Evolutionary conservation across 2,888 invertebrate genomes (phyloP).

Genomic region (Caenorhabditis uteleia): DNA sequence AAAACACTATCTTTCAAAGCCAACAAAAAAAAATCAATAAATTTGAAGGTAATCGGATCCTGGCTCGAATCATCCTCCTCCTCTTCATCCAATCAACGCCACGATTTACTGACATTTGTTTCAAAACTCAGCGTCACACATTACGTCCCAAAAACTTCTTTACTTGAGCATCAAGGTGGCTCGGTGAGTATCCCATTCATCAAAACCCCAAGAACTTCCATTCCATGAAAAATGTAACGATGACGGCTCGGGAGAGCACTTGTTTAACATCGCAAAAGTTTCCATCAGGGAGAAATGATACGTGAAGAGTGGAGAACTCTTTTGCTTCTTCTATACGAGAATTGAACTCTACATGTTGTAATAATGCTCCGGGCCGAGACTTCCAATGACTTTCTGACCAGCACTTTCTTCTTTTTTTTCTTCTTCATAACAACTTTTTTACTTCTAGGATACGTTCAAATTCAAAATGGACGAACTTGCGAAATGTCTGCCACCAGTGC

Average conservation of each 20-base stretch:
- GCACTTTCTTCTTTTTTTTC: constrained; percentile 2
- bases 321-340: constrained; percentile 28
- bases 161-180: constrained; percentile 58
- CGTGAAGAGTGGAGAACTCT: neutral
- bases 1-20: too few species aligned
- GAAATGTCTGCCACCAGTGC: constrained; percentile 48
- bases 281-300: too few species aligned
- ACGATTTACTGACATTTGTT: constrained; percentile 41
- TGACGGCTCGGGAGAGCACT: too few species aligned
- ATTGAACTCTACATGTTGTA: constrained; percentile 36
- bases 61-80: constrained; percentile 46
- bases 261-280: too few species aligned
- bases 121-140: constrained; percentile 46
- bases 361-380: constrained; percentile 19
- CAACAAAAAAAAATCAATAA: too few species aligned
- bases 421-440: constrained; percentile 11
- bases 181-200: constrained; percentile 45
- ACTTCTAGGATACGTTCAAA: constrained; percentile 46
- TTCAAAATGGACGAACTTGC: constrained; percentile 57
- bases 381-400: constrained; percentile 25
- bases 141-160: constrained; percentile 45
- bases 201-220: constrained; percentile 1
- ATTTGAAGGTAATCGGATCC: constrained; percentile 48
- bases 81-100: constrained; percentile 31
- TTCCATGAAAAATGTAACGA: too few species aligned